Evolutionary conservation across 53 echinoderm and acorn worm genomes (phyloP), one percentile per base, ranked within the genome.

Genomic region (Stichopus horrens): DNA sequence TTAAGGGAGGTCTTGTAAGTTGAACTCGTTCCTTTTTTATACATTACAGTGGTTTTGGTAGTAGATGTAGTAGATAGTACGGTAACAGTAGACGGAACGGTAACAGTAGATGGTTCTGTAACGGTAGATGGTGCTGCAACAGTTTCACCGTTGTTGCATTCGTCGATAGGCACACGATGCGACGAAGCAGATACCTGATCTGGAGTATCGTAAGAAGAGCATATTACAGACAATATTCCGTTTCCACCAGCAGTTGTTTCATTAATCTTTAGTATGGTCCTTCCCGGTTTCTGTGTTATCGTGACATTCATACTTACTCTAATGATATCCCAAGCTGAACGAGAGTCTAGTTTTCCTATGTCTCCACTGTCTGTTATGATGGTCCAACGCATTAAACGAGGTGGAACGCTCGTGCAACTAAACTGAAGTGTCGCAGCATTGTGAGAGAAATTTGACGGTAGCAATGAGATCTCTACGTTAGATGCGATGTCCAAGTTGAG

Each of bases 321-420:
- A 6, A 78, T 53, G 54, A 55, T 16, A 63, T 63, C 63, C 10
- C 16, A 63, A 16, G 53, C 4, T 37, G 37, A 37, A 78, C 55
- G 8, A 11, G 53, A 9, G 79, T 78, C 79, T 4, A 78, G 55
- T 37, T 37, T 37, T 37, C 37, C 37, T 8, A 78, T 53, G 52
- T 78, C 52, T 4, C 79, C 79, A 78, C 4, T 18, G 52, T 51
- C 18, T 53, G 54, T 55, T 18, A 52, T 54, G 53, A 78, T 55
- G 6, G 13, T 78, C 79, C 79, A 78, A 53, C 19, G 55, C 79
- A 78, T 53, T 11, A 78, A 53, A 78, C 79, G 79, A 53, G 56
- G 79, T 18, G 79, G 79, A 54, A 4, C n/a, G 7, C 79, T 78
- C 0, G 55, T 78, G 52, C 79, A 78, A 6, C 16, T 55, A 16